These are phyloP conservation scores for Anadara kagoshimensis DNA, from an alignment of 1,140 invertebrate species.

Conservation along the genomic window DNA sequence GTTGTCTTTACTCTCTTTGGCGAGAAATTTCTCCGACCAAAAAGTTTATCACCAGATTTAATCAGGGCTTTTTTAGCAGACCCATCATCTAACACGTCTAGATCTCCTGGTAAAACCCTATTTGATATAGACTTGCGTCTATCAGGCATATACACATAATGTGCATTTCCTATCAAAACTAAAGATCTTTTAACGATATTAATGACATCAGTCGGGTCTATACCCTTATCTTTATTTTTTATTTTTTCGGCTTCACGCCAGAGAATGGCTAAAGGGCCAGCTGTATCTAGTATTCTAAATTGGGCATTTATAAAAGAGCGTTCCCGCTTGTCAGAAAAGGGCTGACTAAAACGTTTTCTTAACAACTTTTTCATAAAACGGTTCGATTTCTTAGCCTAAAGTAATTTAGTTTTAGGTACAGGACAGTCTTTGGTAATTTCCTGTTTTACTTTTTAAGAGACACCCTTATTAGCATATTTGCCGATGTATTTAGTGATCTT, in stretches of 20 bases:
- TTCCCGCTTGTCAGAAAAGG: background rate
- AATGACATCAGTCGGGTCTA: constrained; percentile 13
- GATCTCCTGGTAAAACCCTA: too few species aligned
- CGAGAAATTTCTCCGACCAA: constrained; percentile 1
- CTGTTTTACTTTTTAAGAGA: background rate
- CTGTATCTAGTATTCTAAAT: too few species aligned
- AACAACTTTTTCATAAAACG: constrained; percentile 13
- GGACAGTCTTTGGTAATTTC: background rate
- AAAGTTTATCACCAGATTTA: background rate
- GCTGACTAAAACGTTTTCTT: background rate
- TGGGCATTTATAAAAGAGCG: background rate
- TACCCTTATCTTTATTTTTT: background rate
- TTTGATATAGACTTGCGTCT: too few species aligned
- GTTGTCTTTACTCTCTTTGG: background rate
- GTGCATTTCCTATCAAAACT: constrained; percentile 9
- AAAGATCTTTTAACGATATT: background rate
- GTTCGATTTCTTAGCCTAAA: too few species aligned
- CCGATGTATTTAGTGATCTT: constrained; percentile 6
- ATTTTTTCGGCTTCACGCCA: constrained; percentile 2
- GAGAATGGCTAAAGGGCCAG: background rate
- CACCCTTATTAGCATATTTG: background rate
- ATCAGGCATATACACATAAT: constrained; percentile 5
- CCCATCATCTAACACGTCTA: too few species aligned
- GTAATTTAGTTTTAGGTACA: background rate
- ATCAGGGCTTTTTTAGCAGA: too few species aligned